A percentile compares a stretch with the other conserved stretches of the same genome.
Evolutionary conservation across 2,888 invertebrate genomes (phyloP).

Genomic region (Brachycybe producta): DNA sequence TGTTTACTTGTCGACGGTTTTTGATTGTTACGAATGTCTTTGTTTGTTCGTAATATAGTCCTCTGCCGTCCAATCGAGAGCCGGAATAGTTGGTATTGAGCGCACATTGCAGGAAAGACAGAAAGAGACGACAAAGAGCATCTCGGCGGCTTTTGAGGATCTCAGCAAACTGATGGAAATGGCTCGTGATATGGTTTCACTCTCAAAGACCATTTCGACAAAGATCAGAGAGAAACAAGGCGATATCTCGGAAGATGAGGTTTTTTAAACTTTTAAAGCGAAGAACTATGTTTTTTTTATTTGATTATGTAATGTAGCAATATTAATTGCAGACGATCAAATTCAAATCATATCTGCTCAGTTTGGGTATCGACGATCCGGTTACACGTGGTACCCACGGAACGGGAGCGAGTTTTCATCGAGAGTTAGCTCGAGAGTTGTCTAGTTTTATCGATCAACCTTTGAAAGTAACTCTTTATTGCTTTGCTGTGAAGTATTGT

Average conservation of each 20-base stretch:
- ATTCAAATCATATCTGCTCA: constrained; percentile 91
- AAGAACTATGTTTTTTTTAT: neutral
- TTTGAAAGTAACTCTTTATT: constrained; percentile 48
- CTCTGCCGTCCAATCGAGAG: constrained; percentile 54
- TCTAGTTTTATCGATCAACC: constrained; percentile 66
- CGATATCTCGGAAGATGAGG: constrained; percentile 85
- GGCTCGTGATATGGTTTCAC: constrained; percentile 92
- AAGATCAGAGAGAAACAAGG: constrained; percentile 91
- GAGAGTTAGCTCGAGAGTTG: constrained; percentile 71
- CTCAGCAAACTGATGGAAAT: constrained; percentile 83
- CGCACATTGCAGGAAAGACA: constrained; percentile 79
- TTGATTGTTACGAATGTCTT: neutral
- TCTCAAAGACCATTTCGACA: constrained; percentile 80
- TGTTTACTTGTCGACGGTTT: neutral
- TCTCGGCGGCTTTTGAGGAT: constrained; percentile 89
- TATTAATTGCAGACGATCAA: constrained; percentile 55
- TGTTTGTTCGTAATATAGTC: constrained; percentile 27
- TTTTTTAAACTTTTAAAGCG: too few species aligned
- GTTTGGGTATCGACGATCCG: constrained; percentile 94
- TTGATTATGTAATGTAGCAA: neutral
- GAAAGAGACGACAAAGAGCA: constrained; percentile 79
- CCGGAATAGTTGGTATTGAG: constrained; percentile 92
- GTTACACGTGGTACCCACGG: constrained; percentile 85
- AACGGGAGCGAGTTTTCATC: constrained; percentile 70
- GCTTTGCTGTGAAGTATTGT: neutral